phyloP scores from a whole-genome alignment of 2,113 vertebrate genomes.

The Probosciger aterrimus region DNA sequence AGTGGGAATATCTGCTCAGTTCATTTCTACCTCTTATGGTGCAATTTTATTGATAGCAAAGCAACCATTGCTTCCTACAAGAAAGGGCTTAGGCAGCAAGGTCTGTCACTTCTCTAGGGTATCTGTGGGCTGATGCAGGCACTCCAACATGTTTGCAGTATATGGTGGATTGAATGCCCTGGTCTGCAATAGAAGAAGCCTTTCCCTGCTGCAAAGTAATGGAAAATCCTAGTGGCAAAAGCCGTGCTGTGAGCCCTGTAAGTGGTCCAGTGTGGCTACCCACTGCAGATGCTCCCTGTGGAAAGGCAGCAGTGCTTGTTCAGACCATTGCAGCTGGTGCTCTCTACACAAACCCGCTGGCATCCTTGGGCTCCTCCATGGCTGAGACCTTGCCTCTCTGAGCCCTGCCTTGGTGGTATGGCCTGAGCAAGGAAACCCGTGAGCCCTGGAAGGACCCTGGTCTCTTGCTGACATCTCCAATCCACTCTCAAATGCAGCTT shows the following conservation, averaged over 20 bases:
- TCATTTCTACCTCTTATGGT: not conserved
- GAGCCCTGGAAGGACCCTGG: not conserved
- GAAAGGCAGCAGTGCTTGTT: not conserved
- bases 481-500: not conserved
- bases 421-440: accelerated
- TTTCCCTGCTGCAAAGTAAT: not conserved
- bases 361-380: not conserved
- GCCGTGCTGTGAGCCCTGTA: accelerated
- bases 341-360: not conserved
- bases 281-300: not conserved
- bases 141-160: not conserved
- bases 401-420: not conserved
- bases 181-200: not conserved
- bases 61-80: not conserved
- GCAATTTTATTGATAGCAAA: accelerated
- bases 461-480: not conserved
- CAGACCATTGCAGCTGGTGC: not conserved
- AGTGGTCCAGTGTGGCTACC: accelerated
- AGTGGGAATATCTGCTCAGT: not conserved
- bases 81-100: not conserved
- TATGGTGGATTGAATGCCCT: not conserved
- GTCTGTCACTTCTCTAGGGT: not conserved
- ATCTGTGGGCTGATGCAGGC: not conserved
- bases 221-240: not conserved
- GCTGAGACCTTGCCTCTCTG: not conserved